A percentile compares a stretch with the other conserved stretches of the same genome.
phyloP scores from a whole-genome alignment of 2,797 vertebrate genomes.

The Epinephelus malabaricus region DNA sequence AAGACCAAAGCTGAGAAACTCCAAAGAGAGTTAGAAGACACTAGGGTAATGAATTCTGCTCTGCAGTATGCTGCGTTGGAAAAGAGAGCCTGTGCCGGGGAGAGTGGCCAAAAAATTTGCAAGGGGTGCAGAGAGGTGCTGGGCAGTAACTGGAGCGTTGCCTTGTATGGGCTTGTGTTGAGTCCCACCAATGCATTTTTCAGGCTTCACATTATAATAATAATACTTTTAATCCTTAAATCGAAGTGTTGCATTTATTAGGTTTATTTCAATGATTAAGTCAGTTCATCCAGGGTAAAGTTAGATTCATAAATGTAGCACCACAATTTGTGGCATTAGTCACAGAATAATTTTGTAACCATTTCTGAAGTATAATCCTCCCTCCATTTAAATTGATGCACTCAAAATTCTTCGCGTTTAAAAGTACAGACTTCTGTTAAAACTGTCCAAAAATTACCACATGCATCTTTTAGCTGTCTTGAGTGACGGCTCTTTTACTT shows the following conservation, averaged over 20 bases:
- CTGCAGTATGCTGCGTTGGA: constrained; percentile 79
- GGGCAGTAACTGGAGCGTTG: constrained; percentile 36
- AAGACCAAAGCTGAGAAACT: constrained; percentile 99
- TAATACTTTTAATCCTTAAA: neutral
- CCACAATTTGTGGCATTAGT: neutral
- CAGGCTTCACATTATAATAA: constrained; percentile 13
- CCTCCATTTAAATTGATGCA: constrained; percentile 11
- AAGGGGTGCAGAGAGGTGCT: constrained; percentile 42
- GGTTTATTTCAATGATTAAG: constrained; percentile 6
- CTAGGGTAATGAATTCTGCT: constrained; percentile 98
- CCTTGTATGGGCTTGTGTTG: constrained; percentile 51
- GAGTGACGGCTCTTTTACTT: constrained; percentile 15
- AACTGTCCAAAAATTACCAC: neutral
- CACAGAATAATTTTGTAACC: neutral
- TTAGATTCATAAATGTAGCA: constrained; percentile 8
- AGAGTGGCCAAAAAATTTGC: constrained; percentile 33
- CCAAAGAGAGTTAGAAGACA: constrained; percentile 99
- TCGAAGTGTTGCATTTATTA: neutral
- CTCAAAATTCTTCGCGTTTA: neutral
- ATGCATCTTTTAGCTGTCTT: neutral
- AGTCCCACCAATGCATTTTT: constrained; percentile 28
- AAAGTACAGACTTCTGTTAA: neutral
- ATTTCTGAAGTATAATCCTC: constrained; percentile 1
- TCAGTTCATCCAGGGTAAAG: neutral
- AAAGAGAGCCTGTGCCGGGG: constrained; percentile 50